Evolutionary conservation across 2,888 invertebrate species (phyloP).

Genomic region (Dolichopus griseipennis): DNA sequence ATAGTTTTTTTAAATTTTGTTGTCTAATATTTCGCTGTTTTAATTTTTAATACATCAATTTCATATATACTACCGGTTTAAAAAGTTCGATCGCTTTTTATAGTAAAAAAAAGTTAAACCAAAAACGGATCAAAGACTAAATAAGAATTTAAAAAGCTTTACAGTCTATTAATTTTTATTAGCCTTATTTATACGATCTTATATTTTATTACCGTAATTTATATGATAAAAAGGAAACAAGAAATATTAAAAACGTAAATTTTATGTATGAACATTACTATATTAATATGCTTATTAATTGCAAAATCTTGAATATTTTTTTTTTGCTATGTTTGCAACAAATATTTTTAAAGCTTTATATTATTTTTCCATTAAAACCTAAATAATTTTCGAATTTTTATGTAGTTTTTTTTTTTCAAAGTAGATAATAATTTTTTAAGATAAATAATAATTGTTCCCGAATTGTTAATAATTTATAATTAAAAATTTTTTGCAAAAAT

Average conservation of each 20-base stretch:
- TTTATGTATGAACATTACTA: neutral
- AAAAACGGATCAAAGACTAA: neutral
- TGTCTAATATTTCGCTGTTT: neutral
- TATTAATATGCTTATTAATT: too few relatives aligned
- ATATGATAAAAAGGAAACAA: neutral
- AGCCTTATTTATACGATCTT: neutral
- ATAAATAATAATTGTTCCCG: too few relatives aligned
- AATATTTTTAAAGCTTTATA: too few relatives aligned
- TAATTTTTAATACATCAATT: neutral
- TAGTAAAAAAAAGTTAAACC: neutral
- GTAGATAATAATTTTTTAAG: too few relatives aligned
- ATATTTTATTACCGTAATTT: neutral
- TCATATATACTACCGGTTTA: neutral
- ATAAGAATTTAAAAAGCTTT: neutral
- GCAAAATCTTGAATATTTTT: too few relatives aligned
- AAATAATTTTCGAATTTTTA: too few relatives aligned
- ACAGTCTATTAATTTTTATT: neutral
- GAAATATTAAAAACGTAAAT: neutral
- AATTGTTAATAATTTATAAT: too few relatives aligned
- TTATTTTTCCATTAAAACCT: too few relatives aligned
- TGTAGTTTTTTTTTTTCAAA: too few relatives aligned
- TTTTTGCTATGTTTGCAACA: too few relatives aligned
- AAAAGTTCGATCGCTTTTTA: neutral
- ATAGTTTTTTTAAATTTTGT: slow-evolving; percentile 12
- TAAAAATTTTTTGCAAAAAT: too few relatives aligned